Evolutionary conservation across 2,113 vertebrate species (phyloP), one percentile per base, ranked within the genome.

Genomic region (Sceloporus undulatus): DNA sequence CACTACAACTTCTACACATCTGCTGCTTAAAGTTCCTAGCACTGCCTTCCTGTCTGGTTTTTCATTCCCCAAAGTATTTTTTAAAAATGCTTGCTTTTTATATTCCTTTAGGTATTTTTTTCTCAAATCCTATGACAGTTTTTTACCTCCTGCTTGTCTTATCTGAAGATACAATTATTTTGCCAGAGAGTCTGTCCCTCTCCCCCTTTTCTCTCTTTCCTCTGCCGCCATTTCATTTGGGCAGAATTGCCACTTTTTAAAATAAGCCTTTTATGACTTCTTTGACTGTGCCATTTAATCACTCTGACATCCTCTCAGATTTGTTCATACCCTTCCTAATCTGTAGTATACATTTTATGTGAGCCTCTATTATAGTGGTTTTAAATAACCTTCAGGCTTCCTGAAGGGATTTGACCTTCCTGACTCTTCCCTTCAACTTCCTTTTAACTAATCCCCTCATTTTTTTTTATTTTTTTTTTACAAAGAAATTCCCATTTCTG

Each of bases 331-430:
- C 48, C 85, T 71, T 79, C 70, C 65, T 70, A 71, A 79, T 86
- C 77, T 79, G 68, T 7, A 19, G 85, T 34, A 70, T 86, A 71
- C 48, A 71, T 54, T 86, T 86, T 70, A 79, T 86, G 77, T 86
- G 76, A 86, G 85, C 76, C 16, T 79, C 85, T 27, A 86, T 71
- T 79, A 86, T 79, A 56, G 77, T 79, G 77, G 65, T 71, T 86
- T 86, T 79, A 86, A 86, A 86, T 86, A 79, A 79, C 65, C 21
- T 79, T 62, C 77, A 70, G 68, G 78, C 29, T 70, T 86, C 85
- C 85, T 86, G 85, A 70, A 79, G 76, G 85, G 77, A 10, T 79
- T 71, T 86, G 85, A 86, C 85, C 85, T 86, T 79, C 78, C 85
- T 86, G 76, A 86, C 77, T 79, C 48, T 71, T 70, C 48, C 77